These are phyloP conservation scores for Mus minutoides DNA, from an alignment of 2,797 vertebrate species.

Conservation along the genomic window DNA sequence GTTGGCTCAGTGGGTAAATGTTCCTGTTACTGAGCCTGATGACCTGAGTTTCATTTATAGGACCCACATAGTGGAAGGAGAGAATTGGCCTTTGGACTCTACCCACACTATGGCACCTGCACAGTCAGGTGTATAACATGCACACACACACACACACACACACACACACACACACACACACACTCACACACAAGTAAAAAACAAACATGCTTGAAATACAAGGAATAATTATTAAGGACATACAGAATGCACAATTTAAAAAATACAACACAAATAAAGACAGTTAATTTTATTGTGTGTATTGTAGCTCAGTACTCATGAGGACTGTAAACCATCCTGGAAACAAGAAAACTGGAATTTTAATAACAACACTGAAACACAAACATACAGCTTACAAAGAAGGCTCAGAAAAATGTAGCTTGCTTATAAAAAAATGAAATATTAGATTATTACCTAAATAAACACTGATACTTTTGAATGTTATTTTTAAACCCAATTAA, in stretches of 20 bases:
- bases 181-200: background rate
- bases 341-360: background rate
- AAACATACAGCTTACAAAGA: background rate
- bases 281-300: background rate
- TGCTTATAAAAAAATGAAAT: background rate
- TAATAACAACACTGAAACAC: background rate
- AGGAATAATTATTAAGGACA: conserved; percentile 6
- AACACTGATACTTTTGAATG: conserved; percentile 13
- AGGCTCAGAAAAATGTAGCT: background rate
- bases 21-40: background rate
- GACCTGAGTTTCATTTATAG: background rate
- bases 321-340: background rate
- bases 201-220: background rate
- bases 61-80: background rate
- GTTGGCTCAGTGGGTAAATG: background rate
- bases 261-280: background rate
- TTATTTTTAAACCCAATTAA: background rate
- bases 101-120: no score
- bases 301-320: background rate
- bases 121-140: background rate
- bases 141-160: background rate
- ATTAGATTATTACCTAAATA: background rate
- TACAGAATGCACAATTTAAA: background rate
- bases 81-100: background rate
- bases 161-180: background rate